phyloP scores from a whole-genome alignment of 2,888 invertebrate genomes.

The Tetanocera ferruginea region DNA sequence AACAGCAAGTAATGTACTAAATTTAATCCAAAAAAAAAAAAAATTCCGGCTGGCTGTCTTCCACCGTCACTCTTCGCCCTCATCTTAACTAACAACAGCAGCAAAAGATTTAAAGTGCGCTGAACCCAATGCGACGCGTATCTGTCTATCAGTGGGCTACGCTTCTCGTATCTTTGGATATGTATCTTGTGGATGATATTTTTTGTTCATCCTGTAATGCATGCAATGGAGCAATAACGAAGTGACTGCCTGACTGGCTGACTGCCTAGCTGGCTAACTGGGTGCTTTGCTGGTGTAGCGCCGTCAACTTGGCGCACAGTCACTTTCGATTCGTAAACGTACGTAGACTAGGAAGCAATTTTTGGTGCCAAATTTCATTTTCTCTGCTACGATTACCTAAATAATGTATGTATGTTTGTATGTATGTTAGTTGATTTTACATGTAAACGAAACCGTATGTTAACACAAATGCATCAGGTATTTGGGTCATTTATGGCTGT shows the following conservation, averaged over 20 bases:
- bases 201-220: not conserved
- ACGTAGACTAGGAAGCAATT: too few species aligned
- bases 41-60: constrained; percentile 17
- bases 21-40: constrained; percentile 38
- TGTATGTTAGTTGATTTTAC: too few species aligned
- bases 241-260: not conserved
- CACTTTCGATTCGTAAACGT: too few species aligned
- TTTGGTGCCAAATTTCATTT: too few species aligned
- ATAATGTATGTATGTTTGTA: too few species aligned
- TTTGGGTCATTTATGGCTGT: too few species aligned
- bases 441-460: too few species aligned
- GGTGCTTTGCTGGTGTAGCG: not conserved
- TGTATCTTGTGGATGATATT: not conserved
- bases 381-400: too few species aligned
- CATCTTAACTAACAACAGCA: constrained; percentile 40
- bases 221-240: not conserved
- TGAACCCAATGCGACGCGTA: constrained; percentile 51
- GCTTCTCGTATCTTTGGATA: not conserved
- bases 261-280: not conserved
- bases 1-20: constrained; percentile 34
- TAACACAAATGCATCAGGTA: too few species aligned
- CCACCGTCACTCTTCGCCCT: not conserved
- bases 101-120: constrained; percentile 56
- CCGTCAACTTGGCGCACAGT: not conserved
- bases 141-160: constrained; percentile 13